These are phyloP conservation scores for Scelioninae gen. 1 DNA, from an alignment of 2,888 invertebrate genomes.

Conservation along the genomic window DNA sequence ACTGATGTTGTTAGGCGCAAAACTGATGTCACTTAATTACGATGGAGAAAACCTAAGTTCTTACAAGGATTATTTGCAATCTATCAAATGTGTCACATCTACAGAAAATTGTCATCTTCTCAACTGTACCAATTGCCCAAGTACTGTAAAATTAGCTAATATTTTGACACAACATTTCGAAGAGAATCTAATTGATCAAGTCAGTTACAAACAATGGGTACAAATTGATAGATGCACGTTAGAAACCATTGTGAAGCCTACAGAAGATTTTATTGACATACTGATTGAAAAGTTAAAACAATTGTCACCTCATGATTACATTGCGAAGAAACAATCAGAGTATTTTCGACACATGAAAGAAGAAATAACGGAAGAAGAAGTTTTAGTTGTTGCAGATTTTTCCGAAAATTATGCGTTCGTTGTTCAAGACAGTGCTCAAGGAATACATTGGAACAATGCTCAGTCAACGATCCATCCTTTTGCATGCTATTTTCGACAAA, in stretches of 20 bases:
- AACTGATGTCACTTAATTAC: neutral
- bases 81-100: constrained; percentile 53
- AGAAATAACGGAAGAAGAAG: too few relatives aligned
- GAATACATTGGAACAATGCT: constrained; percentile 22
- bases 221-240: constrained; percentile 61
- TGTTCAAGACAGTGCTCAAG: constrained; percentile 27
- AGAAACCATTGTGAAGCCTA: too few relatives aligned
- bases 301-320: too few relatives aligned
- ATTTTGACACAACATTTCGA: constrained; percentile 37
- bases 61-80: constrained; percentile 54
- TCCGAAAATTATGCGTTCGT: too few relatives aligned
- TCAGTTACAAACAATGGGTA: constrained; percentile 32
- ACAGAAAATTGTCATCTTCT: constrained; percentile 47
- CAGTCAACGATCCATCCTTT: constrained; percentile 25
- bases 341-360: too few relatives aligned
- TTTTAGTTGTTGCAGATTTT: constrained; percentile 21
- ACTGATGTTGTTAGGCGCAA: too few relatives aligned
- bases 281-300: too few relatives aligned
- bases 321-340: too few relatives aligned
- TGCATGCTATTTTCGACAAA: too few relatives aligned
- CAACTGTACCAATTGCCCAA: constrained; percentile 47
- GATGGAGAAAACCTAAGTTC: constrained; percentile 20
- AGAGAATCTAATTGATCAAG: constrained; percentile 26
- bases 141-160: constrained; percentile 24
- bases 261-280: too few relatives aligned